Percentiles rank a stretch among this genome's conserved stretches.
Conservation (phyloP, 2,888 invertebrate species). For the Nebria brevicollis region DNA sequence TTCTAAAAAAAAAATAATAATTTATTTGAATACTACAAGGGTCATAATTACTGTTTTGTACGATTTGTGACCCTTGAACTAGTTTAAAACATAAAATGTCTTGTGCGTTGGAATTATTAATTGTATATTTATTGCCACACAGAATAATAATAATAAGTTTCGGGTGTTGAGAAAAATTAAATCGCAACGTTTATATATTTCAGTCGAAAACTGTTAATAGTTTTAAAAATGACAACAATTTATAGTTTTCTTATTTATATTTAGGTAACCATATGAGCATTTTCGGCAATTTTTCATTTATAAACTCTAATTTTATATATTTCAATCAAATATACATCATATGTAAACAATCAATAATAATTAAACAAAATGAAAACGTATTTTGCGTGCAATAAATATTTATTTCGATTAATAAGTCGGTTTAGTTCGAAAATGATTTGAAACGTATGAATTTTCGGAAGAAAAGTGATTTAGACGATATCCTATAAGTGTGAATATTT, state of each 20-base stretch:
- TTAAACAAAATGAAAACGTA: constrained; percentile 15
- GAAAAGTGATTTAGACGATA: neutral
- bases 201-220: neutral
- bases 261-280: neutral
- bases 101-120: constrained; percentile 34
- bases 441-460: neutral
- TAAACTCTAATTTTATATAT: neutral
- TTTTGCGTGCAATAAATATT: constrained; percentile 46
- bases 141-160: no score
- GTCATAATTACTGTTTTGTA: no score
- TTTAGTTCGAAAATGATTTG: neutral
- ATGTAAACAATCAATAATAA: neutral
- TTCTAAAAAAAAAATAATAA: neutral
- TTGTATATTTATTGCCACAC: constrained; percentile 38
- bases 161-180: constrained; percentile 19
- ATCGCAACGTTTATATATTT: neutral
- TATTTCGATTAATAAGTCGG: constrained; percentile 7
- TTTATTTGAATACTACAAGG: neutral
- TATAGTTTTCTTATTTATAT: neutral
- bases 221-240: neutral
- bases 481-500: neutral
- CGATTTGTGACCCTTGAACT: neutral
- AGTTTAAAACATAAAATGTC: neutral
- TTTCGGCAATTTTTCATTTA: neutral
- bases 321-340: neutral